Evolutionary conservation across 30 jellyfish, hydroid and myxozoan genomes (phyloP).

Genomic region (Hydractinia symbiolongicarpus): DNA sequence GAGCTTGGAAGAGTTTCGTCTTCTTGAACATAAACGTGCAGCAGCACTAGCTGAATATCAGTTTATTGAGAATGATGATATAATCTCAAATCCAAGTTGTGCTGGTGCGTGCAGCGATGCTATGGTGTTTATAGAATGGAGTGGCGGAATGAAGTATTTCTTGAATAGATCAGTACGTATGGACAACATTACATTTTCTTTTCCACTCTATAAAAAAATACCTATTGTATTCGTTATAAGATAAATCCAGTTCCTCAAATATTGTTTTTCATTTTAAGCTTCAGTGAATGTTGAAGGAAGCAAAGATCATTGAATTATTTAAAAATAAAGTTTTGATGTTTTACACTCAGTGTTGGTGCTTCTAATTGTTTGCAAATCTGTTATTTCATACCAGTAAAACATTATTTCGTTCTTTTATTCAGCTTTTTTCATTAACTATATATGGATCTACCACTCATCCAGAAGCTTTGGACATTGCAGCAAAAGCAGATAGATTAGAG

Average conservation of each 20-base stretch:
- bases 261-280: no score
- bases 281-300: no score
- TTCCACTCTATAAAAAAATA: no score
- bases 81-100: conserved; percentile 40
- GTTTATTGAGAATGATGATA: conserved; percentile 42
- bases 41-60: conserved; percentile 45
- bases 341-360: no score
- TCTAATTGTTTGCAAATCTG: no score
- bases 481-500: conserved; percentile 76
- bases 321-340: no score
- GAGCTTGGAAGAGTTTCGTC: conserved; percentile 53
- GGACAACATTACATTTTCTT: background rate
- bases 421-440: conserved; percentile 64
- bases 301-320: no score
- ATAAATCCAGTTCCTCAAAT: no score
- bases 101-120: conserved; percentile 55
- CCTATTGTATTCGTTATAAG: no score
- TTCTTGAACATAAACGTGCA: conserved; percentile 44
- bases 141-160: conserved; percentile 44
- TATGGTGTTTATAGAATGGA: conserved; percentile 47
- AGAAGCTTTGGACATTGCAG: conserved; percentile 53
- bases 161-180: conserved; percentile 52
- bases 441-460: conserved; percentile 37
- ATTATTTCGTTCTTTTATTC: background rate
- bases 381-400: no score